Percentiles rank a stretch among this genome's conserved stretches.
Evolutionary conservation across 2,888 invertebrate genomes (phyloP).

Genomic region (Callinectes sapidus): DNA sequence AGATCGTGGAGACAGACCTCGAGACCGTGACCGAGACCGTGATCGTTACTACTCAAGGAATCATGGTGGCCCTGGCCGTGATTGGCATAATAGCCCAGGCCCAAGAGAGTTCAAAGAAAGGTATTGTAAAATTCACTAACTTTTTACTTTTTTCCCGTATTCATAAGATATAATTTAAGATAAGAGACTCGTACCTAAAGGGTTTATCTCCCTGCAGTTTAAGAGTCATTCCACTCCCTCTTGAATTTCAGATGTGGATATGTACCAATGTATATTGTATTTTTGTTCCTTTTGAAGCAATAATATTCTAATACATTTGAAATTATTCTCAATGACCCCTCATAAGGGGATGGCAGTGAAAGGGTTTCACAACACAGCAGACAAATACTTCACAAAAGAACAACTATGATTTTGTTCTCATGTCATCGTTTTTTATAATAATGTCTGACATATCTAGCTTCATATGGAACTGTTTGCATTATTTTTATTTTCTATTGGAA

Average conservation of each 20-base stretch:
- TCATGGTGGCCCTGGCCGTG: conserved; percentile 55
- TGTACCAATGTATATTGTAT: not conserved
- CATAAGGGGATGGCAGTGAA: too few relatives aligned
- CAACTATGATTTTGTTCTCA: too few relatives aligned
- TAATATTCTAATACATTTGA: too few relatives aligned
- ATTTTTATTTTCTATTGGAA: too few relatives aligned
- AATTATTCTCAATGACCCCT: too few relatives aligned
- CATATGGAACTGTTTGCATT: too few relatives aligned
- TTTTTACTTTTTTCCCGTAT: not conserved
- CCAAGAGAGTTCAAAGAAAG: conserved; percentile 63
- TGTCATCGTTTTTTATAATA: too few relatives aligned
- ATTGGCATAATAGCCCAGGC: conserved; percentile 60
- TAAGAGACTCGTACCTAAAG: not conserved
- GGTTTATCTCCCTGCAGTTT: not conserved
- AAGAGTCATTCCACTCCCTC: not conserved
- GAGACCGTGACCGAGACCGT: conserved; percentile 71
- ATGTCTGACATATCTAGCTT: too few relatives aligned
- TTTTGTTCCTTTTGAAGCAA: not conserved
- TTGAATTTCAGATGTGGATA: not conserved
- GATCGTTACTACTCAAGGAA: conserved; percentile 54
- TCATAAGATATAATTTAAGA: not conserved
- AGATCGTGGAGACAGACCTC: conserved; percentile 49
- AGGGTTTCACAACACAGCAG: too few relatives aligned
- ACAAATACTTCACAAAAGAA: too few relatives aligned
- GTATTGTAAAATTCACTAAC: conserved; percentile 9